A percentile compares a stretch with the other conserved stretches of the same genome.
These are phyloP conservation scores for Grammomys dolichurus DNA, from an alignment of 2,113 vertebrate species.

Conservation along the genomic window DNA sequence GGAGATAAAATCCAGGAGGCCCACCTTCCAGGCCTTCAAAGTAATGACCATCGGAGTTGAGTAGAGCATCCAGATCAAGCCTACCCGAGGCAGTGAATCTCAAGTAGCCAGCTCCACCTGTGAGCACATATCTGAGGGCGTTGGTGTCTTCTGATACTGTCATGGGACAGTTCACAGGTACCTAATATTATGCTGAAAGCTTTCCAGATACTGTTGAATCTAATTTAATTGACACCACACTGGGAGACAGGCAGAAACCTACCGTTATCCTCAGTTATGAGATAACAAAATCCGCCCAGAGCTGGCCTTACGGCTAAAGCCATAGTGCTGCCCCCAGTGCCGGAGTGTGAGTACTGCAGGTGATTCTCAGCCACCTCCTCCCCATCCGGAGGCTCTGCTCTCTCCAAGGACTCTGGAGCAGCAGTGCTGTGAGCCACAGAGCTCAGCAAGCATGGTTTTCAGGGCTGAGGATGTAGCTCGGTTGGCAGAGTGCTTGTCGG, in stretches of 20 bases:
- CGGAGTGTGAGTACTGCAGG: neutral
- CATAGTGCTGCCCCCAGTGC: neutral
- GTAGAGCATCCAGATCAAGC: neutral
- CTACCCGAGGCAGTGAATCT: neutral
- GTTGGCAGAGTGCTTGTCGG: neutral
- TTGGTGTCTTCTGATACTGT: neutral
- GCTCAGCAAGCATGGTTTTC: neutral
- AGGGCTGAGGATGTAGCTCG: neutral
- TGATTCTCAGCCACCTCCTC: neutral
- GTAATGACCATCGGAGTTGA: neutral
- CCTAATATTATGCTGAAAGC: neutral
- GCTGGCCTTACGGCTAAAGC: neutral
- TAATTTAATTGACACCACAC: neutral
- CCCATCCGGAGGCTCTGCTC: neutral
- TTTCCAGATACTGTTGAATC: neutral
- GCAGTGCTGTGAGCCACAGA: neutral
- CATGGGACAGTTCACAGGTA: neutral
- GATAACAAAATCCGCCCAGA: slow-evolving; percentile 5
- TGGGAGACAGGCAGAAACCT: neutral
- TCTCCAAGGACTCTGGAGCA: neutral
- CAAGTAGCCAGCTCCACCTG: neutral
- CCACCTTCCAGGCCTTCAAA: slow-evolving; percentile 25
- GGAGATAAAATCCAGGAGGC: slow-evolving; percentile 50
- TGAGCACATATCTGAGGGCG: neutral
- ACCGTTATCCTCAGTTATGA: slow-evolving; percentile 18